A percentile compares a stretch with the other conserved stretches of the same genome.
phyloP scores from a whole-genome alignment of 2,797 vertebrate species.

The Anabacerthia variegaticeps region DNA sequence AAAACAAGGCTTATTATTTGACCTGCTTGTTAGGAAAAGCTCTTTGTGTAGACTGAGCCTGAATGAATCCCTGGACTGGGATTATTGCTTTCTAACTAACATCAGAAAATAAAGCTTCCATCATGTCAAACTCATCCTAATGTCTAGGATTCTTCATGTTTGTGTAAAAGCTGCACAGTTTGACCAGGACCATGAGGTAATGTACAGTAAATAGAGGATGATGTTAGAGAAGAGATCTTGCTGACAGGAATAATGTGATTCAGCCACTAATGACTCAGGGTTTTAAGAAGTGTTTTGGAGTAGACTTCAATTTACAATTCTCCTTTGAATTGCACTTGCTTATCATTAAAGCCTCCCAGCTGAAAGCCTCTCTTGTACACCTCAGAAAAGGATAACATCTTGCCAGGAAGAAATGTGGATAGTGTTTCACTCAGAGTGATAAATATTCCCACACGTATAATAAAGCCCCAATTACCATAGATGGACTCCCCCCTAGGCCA shows the following conservation, averaged over 20 bases:
- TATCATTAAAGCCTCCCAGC: slow-evolving; percentile 40
- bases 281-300: slow-evolving; percentile 67
- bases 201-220: slow-evolving; percentile 57
- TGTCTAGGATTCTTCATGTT: not conserved
- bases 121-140: slow-evolving; percentile 26
- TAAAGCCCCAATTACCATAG: not conserved
- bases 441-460: not conserved
- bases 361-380: slow-evolving; percentile 33
- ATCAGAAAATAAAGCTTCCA: not conserved
- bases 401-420: slow-evolving; percentile 28
- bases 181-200: slow-evolving; percentile 60
- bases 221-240: slow-evolving; percentile 61
- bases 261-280: slow-evolving; percentile 68
- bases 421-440: slow-evolving; percentile 7
- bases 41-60: not conserved
- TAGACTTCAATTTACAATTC: slow-evolving; percentile 59
- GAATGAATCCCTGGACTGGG: slow-evolving; percentile 1
- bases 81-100: slow-evolving; percentile 30
- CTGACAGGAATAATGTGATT: slow-evolving; percentile 71
- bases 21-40: slow-evolving; percentile 24
- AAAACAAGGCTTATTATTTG: slow-evolving; percentile 41
- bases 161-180: slow-evolving; percentile 16
- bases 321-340: slow-evolving; percentile 47
- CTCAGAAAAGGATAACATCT: slow-evolving; percentile 18
- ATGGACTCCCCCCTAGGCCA: not conserved